Conservation (phyloP, 2,113 vertebrate genomes). For the Zosterops hypoxanthus region DNA sequence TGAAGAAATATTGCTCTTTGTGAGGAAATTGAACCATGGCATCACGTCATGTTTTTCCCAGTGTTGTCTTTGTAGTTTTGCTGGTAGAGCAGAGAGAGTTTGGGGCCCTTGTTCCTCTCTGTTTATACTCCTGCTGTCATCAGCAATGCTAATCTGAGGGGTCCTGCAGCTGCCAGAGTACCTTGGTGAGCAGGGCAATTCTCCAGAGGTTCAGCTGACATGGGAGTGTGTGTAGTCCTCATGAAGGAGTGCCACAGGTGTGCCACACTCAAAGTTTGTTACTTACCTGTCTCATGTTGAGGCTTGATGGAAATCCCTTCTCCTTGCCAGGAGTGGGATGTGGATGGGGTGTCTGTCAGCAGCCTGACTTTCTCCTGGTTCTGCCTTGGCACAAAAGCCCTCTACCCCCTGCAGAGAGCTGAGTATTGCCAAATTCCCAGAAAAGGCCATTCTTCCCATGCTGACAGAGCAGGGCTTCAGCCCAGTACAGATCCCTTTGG, state of each 20-base stretch:
- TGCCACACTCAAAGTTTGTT: background rate
- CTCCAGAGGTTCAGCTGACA: background rate
- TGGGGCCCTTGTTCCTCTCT: background rate
- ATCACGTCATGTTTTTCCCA: background rate
- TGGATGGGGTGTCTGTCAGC: slow-evolving; percentile 49
- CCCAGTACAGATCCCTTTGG: background rate
- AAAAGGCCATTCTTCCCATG: background rate
- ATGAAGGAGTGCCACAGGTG: accelerated
- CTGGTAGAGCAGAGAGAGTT: background rate
- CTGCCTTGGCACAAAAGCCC: slow-evolving; percentile 33
- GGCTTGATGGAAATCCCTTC: slow-evolving; percentile 61
- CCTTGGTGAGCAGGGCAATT: background rate
- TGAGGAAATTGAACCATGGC: background rate
- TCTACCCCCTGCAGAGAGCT: accelerated
- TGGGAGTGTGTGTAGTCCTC: accelerated
- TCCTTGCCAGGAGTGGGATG: background rate
- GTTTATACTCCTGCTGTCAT: background rate
- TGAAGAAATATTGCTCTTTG: background rate
- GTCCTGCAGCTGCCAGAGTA: background rate
- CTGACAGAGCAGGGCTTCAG: background rate
- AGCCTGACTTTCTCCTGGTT: slow-evolving; percentile 64
- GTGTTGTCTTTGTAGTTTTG: accelerated
- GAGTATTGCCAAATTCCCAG: background rate
- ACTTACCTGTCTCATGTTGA: slow-evolving; percentile 79
- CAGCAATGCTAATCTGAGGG: background rate